Conservation (phyloP, 2,113 vertebrate species). For the Chamaetylas fuelleborni region DNA sequence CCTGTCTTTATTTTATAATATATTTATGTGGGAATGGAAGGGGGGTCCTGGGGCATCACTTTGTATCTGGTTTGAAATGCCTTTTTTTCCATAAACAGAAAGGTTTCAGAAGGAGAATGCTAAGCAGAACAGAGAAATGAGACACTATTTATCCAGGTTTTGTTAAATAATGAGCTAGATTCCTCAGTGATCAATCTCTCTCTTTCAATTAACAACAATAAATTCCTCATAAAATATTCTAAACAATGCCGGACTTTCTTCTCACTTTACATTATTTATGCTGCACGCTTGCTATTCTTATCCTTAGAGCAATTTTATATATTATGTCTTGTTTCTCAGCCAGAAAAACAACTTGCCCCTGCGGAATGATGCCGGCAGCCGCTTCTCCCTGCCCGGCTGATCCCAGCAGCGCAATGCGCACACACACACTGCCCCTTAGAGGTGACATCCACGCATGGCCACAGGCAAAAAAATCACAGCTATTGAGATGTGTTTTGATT, state of each 20-base stretch:
- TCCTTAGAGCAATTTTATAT: conserved; percentile 64
- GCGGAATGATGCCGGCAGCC: not conserved
- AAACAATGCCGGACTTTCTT: conserved; percentile 55
- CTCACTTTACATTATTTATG: conserved; percentile 54
- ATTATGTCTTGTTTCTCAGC: conserved; percentile 39
- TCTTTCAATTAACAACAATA: conserved; percentile 62
- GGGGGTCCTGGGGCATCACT: not conserved
- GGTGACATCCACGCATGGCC: conserved; percentile 49
- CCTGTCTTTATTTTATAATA: not conserved
- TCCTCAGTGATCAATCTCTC: conserved; percentile 57
- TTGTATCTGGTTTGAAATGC: not conserved
- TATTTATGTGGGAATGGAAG: not conserved
- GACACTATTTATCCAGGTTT: conserved; percentile 52
- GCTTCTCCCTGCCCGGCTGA: not conserved
- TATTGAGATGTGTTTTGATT: not conserved
- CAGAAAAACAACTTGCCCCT: conserved; percentile 20
- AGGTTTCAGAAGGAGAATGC: conserved; percentile 12
- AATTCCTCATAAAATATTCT: conserved; percentile 64
- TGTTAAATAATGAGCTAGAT: conserved; percentile 57
- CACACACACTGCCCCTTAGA: conserved; percentile 73
- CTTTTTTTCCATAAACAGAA: not conserved
- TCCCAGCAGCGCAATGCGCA: not conserved
- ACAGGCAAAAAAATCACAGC: not conserved
- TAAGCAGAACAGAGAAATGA: conserved; percentile 33
- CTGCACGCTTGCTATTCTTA: conserved; percentile 27